Conservation (phyloP, 2,888 invertebrate genomes). For the Lathronympha strigana region DNA sequence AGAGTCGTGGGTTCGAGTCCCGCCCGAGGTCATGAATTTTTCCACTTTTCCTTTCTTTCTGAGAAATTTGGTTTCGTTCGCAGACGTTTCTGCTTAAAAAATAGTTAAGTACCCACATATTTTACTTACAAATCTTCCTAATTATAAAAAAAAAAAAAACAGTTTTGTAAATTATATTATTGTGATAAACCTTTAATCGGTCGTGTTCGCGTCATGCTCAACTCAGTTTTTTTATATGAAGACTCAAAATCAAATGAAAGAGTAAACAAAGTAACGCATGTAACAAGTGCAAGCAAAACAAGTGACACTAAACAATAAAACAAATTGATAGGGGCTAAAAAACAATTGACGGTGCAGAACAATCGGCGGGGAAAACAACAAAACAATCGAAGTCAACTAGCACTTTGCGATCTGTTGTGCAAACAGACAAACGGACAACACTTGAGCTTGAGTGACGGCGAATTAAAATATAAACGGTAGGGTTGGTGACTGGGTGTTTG, state of each 20-base stretch:
- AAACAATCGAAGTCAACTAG: slow-evolving; percentile 39
- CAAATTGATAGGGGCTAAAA: slow-evolving; percentile 7
- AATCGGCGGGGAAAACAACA: slow-evolving; percentile 13
- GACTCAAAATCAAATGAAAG: neutral
- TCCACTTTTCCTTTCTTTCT: too few species aligned
- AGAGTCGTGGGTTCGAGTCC: too few species aligned
- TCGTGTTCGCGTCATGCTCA: too few species aligned
- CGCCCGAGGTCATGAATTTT: too few species aligned
- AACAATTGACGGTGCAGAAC: slow-evolving; percentile 16
- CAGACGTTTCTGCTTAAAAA: too few species aligned
- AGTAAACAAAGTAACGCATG: neutral
- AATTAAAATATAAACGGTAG: slow-evolving; percentile 49
- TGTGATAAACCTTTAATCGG: too few species aligned
- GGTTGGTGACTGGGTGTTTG: slow-evolving; percentile 20
- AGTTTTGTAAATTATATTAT: too few species aligned
- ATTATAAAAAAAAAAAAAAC: too few species aligned
- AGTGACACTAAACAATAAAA: slow-evolving; percentile 11
- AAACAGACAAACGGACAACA: slow-evolving; percentile 60
- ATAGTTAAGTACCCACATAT: too few species aligned
- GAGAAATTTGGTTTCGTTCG: too few species aligned
- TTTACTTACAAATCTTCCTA: too few species aligned
- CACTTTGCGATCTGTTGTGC: slow-evolving; percentile 60
- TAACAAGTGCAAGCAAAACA: slow-evolving; percentile 18
- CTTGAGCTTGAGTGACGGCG: slow-evolving; percentile 50
- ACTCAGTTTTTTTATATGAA: too few species aligned